phyloP scores from a whole-genome alignment of 2,888 invertebrate species.

The Leuctra nigra region DNA sequence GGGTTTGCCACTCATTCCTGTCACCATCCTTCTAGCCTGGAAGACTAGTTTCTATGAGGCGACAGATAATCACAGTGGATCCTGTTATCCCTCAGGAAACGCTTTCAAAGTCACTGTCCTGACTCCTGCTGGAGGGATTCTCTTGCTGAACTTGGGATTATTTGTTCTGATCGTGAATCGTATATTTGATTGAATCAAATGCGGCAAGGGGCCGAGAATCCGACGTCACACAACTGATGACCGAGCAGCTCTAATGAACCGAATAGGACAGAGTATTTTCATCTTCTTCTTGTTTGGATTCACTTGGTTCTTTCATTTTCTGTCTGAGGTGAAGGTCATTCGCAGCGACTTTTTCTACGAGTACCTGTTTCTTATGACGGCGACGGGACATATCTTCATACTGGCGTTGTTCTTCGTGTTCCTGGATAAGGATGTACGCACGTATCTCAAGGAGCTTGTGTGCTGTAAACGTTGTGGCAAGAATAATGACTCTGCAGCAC shows the following conservation, averaged over 20 bases:
- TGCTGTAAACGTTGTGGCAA: too few species aligned
- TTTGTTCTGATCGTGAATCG: neutral
- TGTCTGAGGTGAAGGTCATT: too few species aligned
- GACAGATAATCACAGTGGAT: neutral
- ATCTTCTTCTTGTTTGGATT: too few species aligned
- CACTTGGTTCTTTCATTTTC: too few species aligned
- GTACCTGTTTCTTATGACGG: neutral
- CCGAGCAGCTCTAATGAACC: neutral
- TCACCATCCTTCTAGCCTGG: neutral
- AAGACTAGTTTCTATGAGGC: neutral
- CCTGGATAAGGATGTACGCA: neutral
- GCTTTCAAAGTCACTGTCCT: neutral
- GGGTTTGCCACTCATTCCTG: neutral
- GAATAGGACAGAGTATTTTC: neutral
- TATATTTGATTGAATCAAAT: neutral
- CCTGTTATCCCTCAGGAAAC: neutral
- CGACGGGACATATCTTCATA: neutral
- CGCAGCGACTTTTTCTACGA: too few species aligned
- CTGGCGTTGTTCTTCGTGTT: neutral
- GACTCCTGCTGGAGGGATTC: neutral
- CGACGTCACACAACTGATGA: neutral
- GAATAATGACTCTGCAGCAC: too few species aligned
- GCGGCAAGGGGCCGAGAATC: neutral
- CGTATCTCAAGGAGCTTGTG: neutral
- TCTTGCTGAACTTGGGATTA: neutral